Percentiles rank a stretch among this genome's conserved stretches.
Conservation (phyloP, 2,113 vertebrate species). For the Emydocephalus ijimae region DNA sequence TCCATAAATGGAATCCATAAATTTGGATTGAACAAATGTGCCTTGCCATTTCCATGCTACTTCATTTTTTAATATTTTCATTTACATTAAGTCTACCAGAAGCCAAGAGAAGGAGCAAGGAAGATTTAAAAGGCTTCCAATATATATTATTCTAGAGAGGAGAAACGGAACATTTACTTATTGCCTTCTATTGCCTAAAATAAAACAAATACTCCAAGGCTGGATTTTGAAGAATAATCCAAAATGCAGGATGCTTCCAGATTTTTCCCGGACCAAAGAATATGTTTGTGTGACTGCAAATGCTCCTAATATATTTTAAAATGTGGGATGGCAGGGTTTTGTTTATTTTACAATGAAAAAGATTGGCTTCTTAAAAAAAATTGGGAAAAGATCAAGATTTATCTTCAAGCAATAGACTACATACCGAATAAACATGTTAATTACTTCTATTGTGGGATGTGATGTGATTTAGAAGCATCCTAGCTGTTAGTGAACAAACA, state of each 20-base stretch:
- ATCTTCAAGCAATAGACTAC: background rate
- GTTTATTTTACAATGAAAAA: background rate
- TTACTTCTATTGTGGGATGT: background rate
- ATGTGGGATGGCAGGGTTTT: background rate
- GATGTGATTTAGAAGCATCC: background rate
- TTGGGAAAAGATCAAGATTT: background rate
- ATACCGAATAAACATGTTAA: background rate
- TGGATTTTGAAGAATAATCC: background rate
- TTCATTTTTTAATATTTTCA: background rate
- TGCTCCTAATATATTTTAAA: background rate
- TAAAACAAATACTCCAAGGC: background rate
- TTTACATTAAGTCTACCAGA: background rate
- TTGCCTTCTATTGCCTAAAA: background rate
- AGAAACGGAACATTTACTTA: background rate
- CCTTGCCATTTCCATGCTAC: background rate
- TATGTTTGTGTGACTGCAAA: background rate
- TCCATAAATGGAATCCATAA: background rate
- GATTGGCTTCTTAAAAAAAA: background rate
- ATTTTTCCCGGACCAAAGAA: background rate
- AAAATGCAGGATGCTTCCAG: background rate
- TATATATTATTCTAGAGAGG: background rate
- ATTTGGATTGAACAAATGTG: background rate
- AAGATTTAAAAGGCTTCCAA: background rate
- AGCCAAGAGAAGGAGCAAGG: background rate
- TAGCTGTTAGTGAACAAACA: background rate